Base-by-base conservation (phyloP, 2,888 invertebrate genomes). In the Platerodrilus igneus region DNA sequence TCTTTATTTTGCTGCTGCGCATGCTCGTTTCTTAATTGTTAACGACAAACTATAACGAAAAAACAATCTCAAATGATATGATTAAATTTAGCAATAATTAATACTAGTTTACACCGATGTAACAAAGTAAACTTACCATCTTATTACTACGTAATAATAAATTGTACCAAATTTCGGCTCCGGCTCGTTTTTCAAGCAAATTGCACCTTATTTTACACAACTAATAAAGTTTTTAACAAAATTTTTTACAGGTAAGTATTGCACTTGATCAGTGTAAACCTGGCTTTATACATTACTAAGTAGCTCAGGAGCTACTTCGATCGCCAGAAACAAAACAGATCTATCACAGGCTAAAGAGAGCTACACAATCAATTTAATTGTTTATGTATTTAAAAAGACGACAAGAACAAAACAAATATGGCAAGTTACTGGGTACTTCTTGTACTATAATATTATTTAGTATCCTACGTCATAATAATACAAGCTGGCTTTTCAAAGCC, bases 281-380 rank as follows among this genome's bases (percentile, higher is more conserved):
- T 47, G 42, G n/a, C 25, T n/a, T 5, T 18, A 19, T n/a, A n/a
- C n/a, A 22, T 14, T 22, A 26, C 7, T 9, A n/a, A n/a, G n/a
- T n/a, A n/a, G n/a, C n/a, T n/a, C n/a, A n/a, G n/a, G n/a, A n/a
- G n/a, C n/a, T n/a, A n/a, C n/a, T n/a, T n/a, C n/a, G n/a, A n/a
- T n/a, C n/a, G n/a, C n/a, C n/a, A n/a, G n/a, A n/a, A n/a, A n/a
- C n/a, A n/a, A n/a, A 46, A 45, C 50, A 48, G 53, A 44, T 29
- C 62, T 67, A 67, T 67, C 67, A 67, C 66, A 67, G 66, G 64
- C 63, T 63, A 62, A 60, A 60, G 59, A 62, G 60, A 61, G 62
- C 61, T 60, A 61, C 52, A 54, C 41, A 45, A n/a, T n/a, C n/a
- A n/a, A 48, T 48, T 45, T 37, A 26, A 41, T 41, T 41, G 41